These are phyloP conservation scores for Falco biarmicus DNA, from an alignment of 2,797 vertebrate species.

Conservation along the genomic window DNA sequence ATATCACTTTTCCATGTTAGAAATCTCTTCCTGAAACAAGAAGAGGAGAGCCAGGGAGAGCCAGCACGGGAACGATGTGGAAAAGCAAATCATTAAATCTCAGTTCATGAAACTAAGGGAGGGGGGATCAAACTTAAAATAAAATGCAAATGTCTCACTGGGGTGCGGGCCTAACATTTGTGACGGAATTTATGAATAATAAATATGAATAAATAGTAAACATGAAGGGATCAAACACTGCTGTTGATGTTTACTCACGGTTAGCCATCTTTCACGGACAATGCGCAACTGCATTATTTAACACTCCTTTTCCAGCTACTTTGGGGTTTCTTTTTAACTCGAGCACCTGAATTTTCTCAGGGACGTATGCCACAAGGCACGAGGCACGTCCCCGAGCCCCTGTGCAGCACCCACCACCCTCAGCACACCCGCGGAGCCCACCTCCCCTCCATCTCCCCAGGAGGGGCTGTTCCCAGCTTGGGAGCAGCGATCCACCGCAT, in stretches of 20 bases:
- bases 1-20: slow-evolving; percentile 80
- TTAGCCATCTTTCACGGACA: slow-evolving; percentile 70
- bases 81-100: slow-evolving; percentile 71
- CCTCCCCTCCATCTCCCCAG: background rate
- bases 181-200: slow-evolving; percentile 81
- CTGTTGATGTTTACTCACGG: slow-evolving; percentile 72
- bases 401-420: background rate
- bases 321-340: background rate
- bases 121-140: slow-evolving; percentile 70
- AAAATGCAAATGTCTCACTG: slow-evolving; percentile 79
- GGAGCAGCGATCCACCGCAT: background rate
- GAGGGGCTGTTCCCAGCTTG: background rate
- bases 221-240: slow-evolving; percentile 74
- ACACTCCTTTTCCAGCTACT: slow-evolving; percentile 46
- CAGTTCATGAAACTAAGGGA: slow-evolving; percentile 65
- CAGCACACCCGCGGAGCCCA: background rate
- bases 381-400: background rate
- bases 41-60: slow-evolving; percentile 44
- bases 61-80: slow-evolving; percentile 34
- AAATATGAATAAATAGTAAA: slow-evolving; percentile 80
- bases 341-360: background rate
- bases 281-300: slow-evolving; percentile 64
- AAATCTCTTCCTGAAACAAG: slow-evolving; percentile 76
- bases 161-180: slow-evolving; percentile 75
- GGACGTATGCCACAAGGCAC: background rate